Evolutionary conservation across 2,888 invertebrate species (phyloP).

Genomic region (Bombyx huttoni): DNA sequence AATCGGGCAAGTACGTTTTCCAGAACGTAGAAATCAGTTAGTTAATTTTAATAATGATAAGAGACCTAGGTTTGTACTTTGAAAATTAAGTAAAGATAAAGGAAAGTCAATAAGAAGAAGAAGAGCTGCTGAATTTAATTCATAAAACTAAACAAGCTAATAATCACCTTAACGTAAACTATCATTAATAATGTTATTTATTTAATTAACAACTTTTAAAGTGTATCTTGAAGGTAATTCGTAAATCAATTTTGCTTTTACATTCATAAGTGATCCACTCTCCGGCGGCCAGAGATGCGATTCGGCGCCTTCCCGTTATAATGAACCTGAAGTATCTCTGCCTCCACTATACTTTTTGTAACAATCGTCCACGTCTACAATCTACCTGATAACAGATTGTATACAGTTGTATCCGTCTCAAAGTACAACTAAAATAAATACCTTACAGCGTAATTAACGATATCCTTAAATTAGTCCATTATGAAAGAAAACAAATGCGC

Average conservation of each 20-base stretch:
- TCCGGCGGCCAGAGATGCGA: constrained; percentile 18
- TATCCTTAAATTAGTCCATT: constrained; percentile 52
- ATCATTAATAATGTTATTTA: constrained; percentile 37
- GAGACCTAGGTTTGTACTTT: constrained; percentile 61
- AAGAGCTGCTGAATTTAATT: constrained; percentile 55
- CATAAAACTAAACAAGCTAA: constrained; percentile 43
- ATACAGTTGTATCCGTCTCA: constrained; percentile 68
- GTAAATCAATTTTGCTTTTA: constrained; percentile 18
- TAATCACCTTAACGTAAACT: constrained; percentile 36
- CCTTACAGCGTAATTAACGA: constrained; percentile 63
- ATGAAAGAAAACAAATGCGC: constrained; percentile 47
- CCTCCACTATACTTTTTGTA: constrained; percentile 13
- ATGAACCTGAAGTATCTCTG: constrained; percentile 16
- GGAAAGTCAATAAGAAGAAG: constrained; percentile 22
- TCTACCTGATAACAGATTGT: constrained; percentile 36
- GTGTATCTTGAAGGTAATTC: constrained; percentile 4
- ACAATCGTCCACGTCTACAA: constrained; percentile 23
- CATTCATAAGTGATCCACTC: constrained; percentile 32
- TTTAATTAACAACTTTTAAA: constrained; percentile 47
- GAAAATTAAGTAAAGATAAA: constrained; percentile 50
- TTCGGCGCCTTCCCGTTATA: constrained; percentile 8
- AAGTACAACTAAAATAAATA: constrained; percentile 71
- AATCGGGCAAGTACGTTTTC: constrained; percentile 37
- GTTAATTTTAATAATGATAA: constrained; percentile 4
- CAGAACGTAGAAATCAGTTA: constrained; percentile 32